Evolutionary conservation across 2,888 invertebrate species (phyloP), one percentile per base, ranked within the genome.

Genomic region (Andricus quercusramuli): DNA sequence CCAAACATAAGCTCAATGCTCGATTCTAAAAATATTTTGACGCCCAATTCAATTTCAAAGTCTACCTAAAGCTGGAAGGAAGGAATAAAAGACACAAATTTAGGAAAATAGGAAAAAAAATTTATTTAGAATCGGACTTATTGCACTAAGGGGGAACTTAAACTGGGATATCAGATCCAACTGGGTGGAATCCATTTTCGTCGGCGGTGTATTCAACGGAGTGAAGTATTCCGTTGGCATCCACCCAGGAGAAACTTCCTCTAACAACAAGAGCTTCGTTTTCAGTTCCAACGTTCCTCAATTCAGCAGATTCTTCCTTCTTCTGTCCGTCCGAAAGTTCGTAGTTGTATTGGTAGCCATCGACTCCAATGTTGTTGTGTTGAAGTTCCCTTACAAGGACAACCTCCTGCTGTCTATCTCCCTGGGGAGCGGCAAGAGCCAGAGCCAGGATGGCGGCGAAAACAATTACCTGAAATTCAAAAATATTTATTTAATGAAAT

Each of bases 211-310:
- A 89, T n/a, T 78, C 85, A 44, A 89, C 83, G 70, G 83, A 85
- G 87, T 85, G 89, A 15, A 59, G 74, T 41, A 83, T 82, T 9
- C 81, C 83, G 67, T 85, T 84, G 3, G 25, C 79, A 41, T 86
- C 87, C 15, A 88, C 86, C 78, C 78, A 91, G 29, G 86, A 83
- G 87, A 78, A 90, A 56, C 87, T 86, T 67, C 91, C 91, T 8
- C 79, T 80, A 32, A 89, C 88, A 2, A 85, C 83, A 51, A 88
- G 70, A 22, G 82, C 77, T 56, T 78, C 83, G n/a, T 80, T 81
- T 9, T 83, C 84, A 20, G 82, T 80, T 32, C 85, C 85, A 11
- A 79, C 82, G 78, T 85, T 87, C 37, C 81, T 80, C 56, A 89
- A 29, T 70, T 88, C 81, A 8, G 86, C 90, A 9, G 80, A 41